Evolutionary conservation across 2,888 invertebrate species (phyloP), one percentile per base, ranked within the genome.

Genomic region (Tetranychus truncatus): DNA sequence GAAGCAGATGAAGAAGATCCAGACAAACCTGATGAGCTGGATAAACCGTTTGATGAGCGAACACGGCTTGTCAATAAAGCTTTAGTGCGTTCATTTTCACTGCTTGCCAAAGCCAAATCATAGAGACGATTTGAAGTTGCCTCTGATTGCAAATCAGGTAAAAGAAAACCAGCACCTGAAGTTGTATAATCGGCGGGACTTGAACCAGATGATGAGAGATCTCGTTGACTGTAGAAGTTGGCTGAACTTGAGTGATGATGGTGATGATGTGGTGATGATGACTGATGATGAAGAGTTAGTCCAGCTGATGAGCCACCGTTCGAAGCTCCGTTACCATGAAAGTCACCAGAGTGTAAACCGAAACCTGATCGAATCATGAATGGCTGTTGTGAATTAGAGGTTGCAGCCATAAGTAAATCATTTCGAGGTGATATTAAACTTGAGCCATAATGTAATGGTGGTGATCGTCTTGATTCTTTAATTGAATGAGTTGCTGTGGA

Each of bases 41-140:
- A 55, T 55, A 55, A 15, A 15, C 55, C 55, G 15, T 55, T 55
- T 55, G 55, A 55, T 20, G n/a, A n/a, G 15, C 72, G 72, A 6
- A n/a, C 20, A 15, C 72, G 72, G 9, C 45, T 55, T 65, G 20
- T n/a, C 3, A 69, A 21, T 6, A 21, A 6, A 9, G 69, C 69
- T 21, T 69, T 69, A 21, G 11, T 20, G 4, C 45, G n/a, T n/a
- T 34, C 34, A n/a, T 67, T 67, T 34, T n/a, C 44, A n/a, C 21
- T n/a, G 11, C 21, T 34, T 24, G 69, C 66, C 18, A 69, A 67
- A 20, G 66, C 73, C 15, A 72, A 20, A 66, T 73, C 73, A 55
- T 65, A 66, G 15, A 66, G 55, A 44, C 73, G 73, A 73, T 66
- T 73, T 5, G 73, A 66, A 11, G 65, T 73, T 18, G 73, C 73